phyloP scores from a whole-genome alignment of 1,140 invertebrate species.

The Goniozus legneri region DNA sequence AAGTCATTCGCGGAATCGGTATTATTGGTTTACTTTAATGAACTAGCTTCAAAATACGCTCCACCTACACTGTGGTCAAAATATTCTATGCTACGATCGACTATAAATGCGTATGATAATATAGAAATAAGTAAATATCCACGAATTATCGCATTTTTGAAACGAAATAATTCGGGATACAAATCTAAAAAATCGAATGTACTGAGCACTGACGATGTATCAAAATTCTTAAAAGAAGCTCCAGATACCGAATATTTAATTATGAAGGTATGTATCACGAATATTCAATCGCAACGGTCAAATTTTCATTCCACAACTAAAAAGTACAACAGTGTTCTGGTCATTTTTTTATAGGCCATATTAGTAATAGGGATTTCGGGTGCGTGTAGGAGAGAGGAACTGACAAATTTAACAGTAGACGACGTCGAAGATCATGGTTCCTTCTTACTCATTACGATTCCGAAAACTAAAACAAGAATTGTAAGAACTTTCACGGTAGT shows the following conservation, averaged over 20 bases:
- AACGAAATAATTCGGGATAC: background rate
- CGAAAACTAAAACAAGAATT: background rate
- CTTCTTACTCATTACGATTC: background rate
- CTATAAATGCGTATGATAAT: background rate
- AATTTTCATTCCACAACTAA: background rate
- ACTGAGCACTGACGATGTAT: background rate
- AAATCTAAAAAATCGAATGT: background rate
- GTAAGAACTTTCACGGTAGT: background rate
- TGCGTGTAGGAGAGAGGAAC: conserved; percentile 1
- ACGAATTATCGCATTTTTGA: background rate
- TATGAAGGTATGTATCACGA: background rate
- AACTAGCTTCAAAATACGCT: background rate
- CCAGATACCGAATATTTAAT: background rate
- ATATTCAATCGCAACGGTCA: too few species aligned
- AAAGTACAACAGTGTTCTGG: background rate
- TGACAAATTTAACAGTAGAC: background rate
- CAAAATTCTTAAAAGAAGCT: background rate
- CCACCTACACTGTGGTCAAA: background rate
- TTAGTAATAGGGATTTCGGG: background rate
- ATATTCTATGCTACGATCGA: background rate
- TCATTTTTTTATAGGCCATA: background rate
- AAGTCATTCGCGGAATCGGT: background rate
- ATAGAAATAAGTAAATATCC: background rate
- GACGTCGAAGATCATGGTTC: background rate
- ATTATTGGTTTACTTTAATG: background rate